phyloP scores from a whole-genome alignment of 2,797 vertebrate genomes.

The Eupleurogrammus muticus region DNA sequence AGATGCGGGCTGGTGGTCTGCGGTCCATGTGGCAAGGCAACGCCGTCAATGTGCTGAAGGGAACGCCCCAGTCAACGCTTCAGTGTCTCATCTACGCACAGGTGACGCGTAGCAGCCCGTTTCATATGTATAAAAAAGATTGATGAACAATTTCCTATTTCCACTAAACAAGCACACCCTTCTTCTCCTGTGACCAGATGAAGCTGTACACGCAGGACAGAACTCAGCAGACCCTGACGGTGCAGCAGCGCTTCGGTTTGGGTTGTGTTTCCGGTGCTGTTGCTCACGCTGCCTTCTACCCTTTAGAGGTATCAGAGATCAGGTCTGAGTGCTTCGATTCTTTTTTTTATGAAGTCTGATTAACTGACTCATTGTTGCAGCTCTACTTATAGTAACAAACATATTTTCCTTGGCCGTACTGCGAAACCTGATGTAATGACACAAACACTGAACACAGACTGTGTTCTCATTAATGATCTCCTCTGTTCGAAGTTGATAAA shows the following conservation, averaged over 20 bases:
- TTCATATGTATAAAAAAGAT: conserved; percentile 9
- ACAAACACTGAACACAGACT: too few relatives aligned
- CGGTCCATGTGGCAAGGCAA: conserved; percentile 86
- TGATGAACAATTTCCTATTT: conserved; percentile 12
- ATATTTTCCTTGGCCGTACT: background rate
- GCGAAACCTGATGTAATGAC: background rate
- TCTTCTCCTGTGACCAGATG: conserved; percentile 70
- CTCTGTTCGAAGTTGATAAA: background rate
- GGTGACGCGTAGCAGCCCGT: conserved; percentile 53
- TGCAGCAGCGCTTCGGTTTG: conserved; percentile 82
- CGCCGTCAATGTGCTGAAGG: conserved; percentile 82
- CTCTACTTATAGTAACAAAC: background rate
- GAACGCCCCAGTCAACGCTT: conserved; percentile 84
- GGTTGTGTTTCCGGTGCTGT: conserved; percentile 83
- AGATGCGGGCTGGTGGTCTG: conserved; percentile 73
- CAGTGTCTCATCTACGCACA: conserved; percentile 84
- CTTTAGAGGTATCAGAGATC: conserved; percentile 83
- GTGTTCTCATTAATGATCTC: background rate
- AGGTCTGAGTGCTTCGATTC: conserved; percentile 56
- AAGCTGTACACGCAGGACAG: conserved; percentile 71
- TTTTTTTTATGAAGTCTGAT: too few relatives aligned
- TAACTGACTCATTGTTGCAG: too few relatives aligned
- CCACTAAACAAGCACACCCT: background rate
- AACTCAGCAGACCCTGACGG: conserved; percentile 73
- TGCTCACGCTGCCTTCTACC: conserved; percentile 84